Base-by-base conservation (phyloP, 2,797 vertebrate species). In the Phoeniculus purpureus region DNA sequence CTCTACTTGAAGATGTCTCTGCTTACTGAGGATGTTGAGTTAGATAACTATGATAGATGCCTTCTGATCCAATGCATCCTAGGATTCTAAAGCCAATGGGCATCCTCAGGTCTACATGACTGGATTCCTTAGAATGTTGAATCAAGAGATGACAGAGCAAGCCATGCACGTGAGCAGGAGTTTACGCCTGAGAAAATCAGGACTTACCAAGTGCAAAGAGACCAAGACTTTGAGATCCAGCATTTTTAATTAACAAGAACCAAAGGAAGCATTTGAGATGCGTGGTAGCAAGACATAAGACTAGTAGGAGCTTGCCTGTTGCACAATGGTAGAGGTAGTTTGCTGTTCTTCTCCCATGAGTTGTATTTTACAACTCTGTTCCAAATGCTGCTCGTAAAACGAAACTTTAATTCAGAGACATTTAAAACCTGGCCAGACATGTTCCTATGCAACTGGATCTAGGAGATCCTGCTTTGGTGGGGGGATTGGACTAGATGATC, bases 241-340 rank as follows among this genome's bases (percentile, higher is more conserved):
- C 12, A 31, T 31, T 85, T 81, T 85, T 13, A 34, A 16, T 43
- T 50, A 58, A 40, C 9, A 64, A 15, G 13, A 22, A 22, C 47
- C 29, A 60, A 54, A 43, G 26, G 22, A 65, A 71, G 10, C 13
- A 26, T 66, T 89, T 90, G 9, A 3, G 7, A 60, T 23, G 4
- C 4, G 8, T 2, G 4, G 6, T 9, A 21, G 29, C 1, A 4
- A 43, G 45, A 23, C 14, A 23, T 0, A 0, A 72, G 7, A 11
- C 5, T 43, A 43, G 64, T 9, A 2, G 2, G 23, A 72, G 19
- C 3, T 7, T 74, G 7, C 5, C 6, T 19, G 11, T 0, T 55
- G 50, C 20, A 76, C 85, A 83, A 32, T 1, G 1, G 10, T 10
- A 7, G 20, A 48, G 5, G 23, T 4, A 29, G 26, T 31, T 80